Base-by-base conservation (phyloP, 2,113 vertebrate species). In the Melanerpes aurifrons region DNA sequence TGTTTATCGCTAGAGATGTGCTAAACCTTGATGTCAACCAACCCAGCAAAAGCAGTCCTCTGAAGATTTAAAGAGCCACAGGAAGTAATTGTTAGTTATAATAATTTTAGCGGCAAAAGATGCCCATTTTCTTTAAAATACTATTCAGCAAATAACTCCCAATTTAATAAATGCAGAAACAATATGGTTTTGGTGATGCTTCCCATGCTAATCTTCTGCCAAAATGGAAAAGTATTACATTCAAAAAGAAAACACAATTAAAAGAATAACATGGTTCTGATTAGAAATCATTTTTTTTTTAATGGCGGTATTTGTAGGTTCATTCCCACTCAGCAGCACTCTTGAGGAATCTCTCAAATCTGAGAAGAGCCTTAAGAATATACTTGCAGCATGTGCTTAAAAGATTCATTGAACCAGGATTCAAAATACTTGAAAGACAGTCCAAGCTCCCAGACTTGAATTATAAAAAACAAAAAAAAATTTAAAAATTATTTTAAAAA, bases 1-100 rank as follows among this genome's bases (percentile, higher is more conserved):
- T 95, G 89, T 82, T 94, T 92, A 86, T 92, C 85, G 84, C 80
- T 47, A 81, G 82, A 92, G 91, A 94, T 92, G 87, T 97, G 94
- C 80, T 94, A 91, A 43, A 75, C 85, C 66, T 87, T 58, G 67
- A 81, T 89, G 92, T 63, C 79, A 61, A 82, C 93, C 57, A 73
- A 63, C 67, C 13, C 73, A 90, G 71, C n/a, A 91, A 93, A 94
- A 83, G 32, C 86, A 53, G 62, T 45, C 29, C 62, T 88, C 81
- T 75, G 17, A 93, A 86, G 58, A 89, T 73, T 12, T 81, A 61
- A 62, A 74, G 74, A 92, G 76, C 28, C 63, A 66, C 15, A 79
- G 58, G 6, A 77, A 89, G 32, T 69, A 75, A 63, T 88, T 74
- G 17, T 31, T 53, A 66, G 21, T 69, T 48, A 61, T 31, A 69